Evolutionary conservation across 2,797 vertebrate genomes (phyloP).

Genomic region (Lepidocolaptes lacrymiger): DNA sequence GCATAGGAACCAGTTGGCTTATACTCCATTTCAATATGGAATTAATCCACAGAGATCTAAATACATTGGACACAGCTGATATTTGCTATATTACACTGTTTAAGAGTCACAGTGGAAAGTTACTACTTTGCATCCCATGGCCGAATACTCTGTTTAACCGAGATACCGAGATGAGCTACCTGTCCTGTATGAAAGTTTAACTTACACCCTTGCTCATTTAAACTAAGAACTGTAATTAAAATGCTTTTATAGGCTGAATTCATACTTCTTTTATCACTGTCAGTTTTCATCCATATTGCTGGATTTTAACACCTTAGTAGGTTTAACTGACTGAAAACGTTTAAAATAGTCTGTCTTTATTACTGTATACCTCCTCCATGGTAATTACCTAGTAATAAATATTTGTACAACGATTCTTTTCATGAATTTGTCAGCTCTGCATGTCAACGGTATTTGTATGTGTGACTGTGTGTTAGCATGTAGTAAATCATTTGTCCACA

Average conservation of each 20-base stretch:
- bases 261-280: neutral
- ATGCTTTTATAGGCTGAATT: neutral
- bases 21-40: neutral
- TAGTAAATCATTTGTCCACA: neutral
- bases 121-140: neutral
- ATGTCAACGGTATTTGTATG: neutral
- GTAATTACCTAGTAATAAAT: neutral
- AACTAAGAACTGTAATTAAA: neutral
- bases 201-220: neutral
- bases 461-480: neutral
- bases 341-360: neutral
- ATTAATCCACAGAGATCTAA: constrained; percentile 34
- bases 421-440: neutral
- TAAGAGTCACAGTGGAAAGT: constrained; percentile 8
- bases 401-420: neutral
- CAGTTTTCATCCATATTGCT: neutral
- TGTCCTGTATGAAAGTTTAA: neutral
- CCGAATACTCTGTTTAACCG: neutral
- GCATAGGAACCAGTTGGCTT: neutral
- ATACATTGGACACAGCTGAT: constrained; percentile 40
- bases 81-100: neutral
- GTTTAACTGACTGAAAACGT: neutral
- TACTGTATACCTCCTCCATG: neutral
- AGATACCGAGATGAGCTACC: neutral
- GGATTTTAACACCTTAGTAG: neutral